Base-by-base conservation (phyloP, 2,888 invertebrate species). In the Tanytarsus gracilentus region DNA sequence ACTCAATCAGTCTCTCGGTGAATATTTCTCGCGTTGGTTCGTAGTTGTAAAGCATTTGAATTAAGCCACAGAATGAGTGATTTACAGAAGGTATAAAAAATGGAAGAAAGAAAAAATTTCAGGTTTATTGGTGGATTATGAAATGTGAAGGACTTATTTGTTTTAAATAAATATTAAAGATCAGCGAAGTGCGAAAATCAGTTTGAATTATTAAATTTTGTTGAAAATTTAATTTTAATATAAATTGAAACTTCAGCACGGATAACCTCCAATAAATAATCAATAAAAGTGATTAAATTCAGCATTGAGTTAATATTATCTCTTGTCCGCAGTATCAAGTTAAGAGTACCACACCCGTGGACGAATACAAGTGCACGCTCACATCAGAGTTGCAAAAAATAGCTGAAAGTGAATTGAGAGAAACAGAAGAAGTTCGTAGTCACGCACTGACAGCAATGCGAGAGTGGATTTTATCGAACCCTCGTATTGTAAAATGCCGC, bases 391-490 rank as follows among this genome's bases (percentile, higher is more conserved):
- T 81, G 1, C 81, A 81, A 67, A 72, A 75, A 60, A 70, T 86
- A 5, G 86, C 86, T 1, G 79, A 79, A 66, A 77, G 79, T 49
- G 82, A 87, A 69, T 76, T 88, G 11, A 72, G 85, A 25, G 87
- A 88, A 69, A 84, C 84, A 11, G 77, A 79, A 16, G 78, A 77
- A 63, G 74, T 79, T 5, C 76, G 86, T 61, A 76, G 79, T 4
- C 82, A 85, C 67, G 84, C 86, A 0, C 72, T 88, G 52, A 76
- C 77, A 9, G 79, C 85, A 11, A 72, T 86, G 66, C 75, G 86
- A 50, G 80, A 79, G 66, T 88, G 86, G 86, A 78, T 86, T 66
- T 78, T 78, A 64, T 79, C 84, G 68, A 86, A 86, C 68, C 82
- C 84, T 1, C 80, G 82, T 66, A 84, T 88, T 63, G 74, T 77